Conservation (phyloP, 2,113 vertebrate species). For the Upupa epops region DNA sequence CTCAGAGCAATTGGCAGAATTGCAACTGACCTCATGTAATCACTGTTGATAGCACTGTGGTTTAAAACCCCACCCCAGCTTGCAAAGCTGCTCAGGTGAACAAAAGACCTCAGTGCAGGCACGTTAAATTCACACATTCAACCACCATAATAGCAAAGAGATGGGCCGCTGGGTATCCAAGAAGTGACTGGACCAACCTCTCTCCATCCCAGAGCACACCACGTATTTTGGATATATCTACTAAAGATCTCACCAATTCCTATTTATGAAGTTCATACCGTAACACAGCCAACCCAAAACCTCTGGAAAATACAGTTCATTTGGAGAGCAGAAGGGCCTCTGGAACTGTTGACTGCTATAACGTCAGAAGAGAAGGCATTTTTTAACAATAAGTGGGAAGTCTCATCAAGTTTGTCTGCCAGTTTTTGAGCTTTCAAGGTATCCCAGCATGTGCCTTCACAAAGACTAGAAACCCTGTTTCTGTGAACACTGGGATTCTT, state of each 20-base stretch:
- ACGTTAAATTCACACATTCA: not conserved
- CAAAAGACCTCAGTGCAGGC: not conserved
- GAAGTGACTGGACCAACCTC: rapidly evolving
- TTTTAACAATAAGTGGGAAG: not conserved
- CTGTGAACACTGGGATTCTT: not conserved
- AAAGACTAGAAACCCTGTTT: not conserved
- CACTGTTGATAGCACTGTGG: not conserved
- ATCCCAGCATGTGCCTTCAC: not conserved
- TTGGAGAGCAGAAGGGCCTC: not conserved
- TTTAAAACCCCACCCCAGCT: not conserved
- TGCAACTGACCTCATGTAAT: not conserved
- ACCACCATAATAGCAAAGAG: not conserved
- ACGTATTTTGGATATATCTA: not conserved
- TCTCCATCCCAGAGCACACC: not conserved
- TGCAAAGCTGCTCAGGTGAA: not conserved
- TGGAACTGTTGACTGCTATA: not conserved
- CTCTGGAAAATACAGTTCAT: not conserved
- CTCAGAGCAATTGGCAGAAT: not conserved
- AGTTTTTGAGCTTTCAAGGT: not conserved
- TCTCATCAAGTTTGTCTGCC: not conserved
- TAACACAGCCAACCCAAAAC: not conserved
- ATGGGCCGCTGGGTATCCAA: not conserved
- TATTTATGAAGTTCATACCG: not conserved
- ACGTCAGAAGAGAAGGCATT: not conserved
- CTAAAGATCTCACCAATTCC: not conserved